Percentiles rank a stretch among this genome's conserved stretches.
Conservation (phyloP, 92 coral and sea anemone species). For the Anthopleura xanthogrammica region DNA sequence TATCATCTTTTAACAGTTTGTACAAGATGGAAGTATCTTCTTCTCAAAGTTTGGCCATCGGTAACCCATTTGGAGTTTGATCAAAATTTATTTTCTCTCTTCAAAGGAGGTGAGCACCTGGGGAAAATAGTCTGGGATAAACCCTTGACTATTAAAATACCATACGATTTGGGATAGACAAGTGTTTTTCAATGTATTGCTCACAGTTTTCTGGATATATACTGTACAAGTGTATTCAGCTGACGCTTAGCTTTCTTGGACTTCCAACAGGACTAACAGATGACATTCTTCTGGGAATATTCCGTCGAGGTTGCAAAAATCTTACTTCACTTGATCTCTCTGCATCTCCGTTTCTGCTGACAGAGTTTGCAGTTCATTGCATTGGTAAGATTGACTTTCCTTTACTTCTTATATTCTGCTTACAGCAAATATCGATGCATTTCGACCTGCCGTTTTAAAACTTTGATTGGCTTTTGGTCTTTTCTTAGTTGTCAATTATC, state of each 20-base stretch:
- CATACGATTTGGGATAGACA: no score
- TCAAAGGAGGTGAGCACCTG: conserved; percentile 55
- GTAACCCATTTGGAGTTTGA: conserved; percentile 70
- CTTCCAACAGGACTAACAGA: conserved; percentile 81
- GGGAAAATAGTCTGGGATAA: background rate
- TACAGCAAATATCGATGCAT: no score
- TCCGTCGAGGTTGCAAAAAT: conserved; percentile 73
- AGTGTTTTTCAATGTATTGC: no score
- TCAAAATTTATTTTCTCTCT: conserved; percentile 63
- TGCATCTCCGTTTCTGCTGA: conserved; percentile 72
- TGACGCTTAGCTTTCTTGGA: background rate
- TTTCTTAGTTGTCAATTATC: no score
- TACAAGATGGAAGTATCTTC: conserved; percentile 76
- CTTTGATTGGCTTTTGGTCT: no score
- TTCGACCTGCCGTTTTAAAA: no score
- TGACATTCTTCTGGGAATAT: conserved; percentile 77
- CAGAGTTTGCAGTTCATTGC: conserved; percentile 82
- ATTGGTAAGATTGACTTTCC: conserved; percentile 54
- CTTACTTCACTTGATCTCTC: conserved; percentile 84
- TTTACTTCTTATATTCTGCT: background rate
- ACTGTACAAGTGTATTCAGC: no score
- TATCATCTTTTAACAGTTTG: conserved; percentile 57
- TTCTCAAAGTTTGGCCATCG: conserved; percentile 75
- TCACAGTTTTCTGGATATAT: no score
- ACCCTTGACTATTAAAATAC: no score